These are phyloP conservation scores for Machimus atricapillus DNA, from an alignment of 2,888 invertebrate genomes.

Conservation along the genomic window DNA sequence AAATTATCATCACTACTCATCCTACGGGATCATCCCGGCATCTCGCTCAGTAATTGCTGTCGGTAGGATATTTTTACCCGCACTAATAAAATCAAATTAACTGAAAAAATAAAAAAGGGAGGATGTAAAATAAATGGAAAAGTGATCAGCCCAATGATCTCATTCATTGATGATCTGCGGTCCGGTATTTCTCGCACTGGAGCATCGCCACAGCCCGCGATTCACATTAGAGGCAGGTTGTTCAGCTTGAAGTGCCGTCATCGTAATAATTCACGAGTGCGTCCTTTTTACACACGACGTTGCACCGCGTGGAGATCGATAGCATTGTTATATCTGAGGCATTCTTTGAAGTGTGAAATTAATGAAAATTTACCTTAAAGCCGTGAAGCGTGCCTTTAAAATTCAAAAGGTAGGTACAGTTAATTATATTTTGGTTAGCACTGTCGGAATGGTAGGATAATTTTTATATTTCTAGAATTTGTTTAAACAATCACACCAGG, in stretches of 20 bases:
- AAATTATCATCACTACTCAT: slow-evolving; percentile 46
- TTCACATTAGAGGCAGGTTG: neutral
- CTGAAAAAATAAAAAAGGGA: slow-evolving; percentile 41
- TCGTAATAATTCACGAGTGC: neutral
- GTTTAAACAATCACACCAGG: neutral
- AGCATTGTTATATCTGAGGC: neutral
- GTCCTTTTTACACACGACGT: neutral
- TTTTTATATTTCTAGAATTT: neutral
- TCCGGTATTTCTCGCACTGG: neutral
- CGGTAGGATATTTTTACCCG: slow-evolving; percentile 39
- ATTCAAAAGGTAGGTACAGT: neutral
- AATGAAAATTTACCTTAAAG: neutral
- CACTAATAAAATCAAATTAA: slow-evolving; percentile 47
- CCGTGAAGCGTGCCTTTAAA: neutral
- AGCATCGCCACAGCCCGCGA: neutral
- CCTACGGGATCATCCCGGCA: slow-evolving; percentile 25
- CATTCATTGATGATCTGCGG: slow-evolving; percentile 21
- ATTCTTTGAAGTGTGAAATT: neutral
- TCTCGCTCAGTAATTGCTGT: slow-evolving; percentile 31
- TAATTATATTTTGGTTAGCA: neutral
- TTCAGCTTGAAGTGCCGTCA: neutral
- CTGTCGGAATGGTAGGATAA: neutral
- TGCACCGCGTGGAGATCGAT: neutral
- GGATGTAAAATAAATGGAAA: slow-evolving; percentile 23
- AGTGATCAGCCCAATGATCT: slow-evolving; percentile 29